These are phyloP conservation scores for Stratiomys singularior DNA, from an alignment of 2,888 invertebrate species.

Conservation along the genomic window DNA sequence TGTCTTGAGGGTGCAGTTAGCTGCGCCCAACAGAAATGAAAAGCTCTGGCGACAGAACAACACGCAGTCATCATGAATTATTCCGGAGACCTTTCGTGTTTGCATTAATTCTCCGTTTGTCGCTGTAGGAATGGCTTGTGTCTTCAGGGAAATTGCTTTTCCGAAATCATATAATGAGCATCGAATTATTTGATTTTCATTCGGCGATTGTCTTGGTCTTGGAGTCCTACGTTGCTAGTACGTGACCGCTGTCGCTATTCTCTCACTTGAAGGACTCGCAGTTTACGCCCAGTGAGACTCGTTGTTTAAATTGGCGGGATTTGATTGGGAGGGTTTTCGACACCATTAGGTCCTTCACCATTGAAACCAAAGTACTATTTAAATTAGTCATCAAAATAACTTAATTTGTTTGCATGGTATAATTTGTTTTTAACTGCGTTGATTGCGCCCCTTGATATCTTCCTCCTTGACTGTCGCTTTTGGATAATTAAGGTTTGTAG, in stretches of 20 bases:
- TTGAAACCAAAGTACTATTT: conserved; percentile 31
- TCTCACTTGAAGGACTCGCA: not conserved
- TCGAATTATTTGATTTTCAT: conserved; percentile 50
- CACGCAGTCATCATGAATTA: conserved; percentile 48
- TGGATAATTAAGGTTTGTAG: no score
- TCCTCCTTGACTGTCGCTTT: no score
- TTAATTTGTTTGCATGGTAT: conserved; percentile 7
- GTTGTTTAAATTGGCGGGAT: not conserved
- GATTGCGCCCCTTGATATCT: no score
- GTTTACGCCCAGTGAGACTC: not conserved
- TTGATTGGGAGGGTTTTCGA: conserved; percentile 5
- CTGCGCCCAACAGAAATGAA: not conserved
- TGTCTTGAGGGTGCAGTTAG: conserved; percentile 28
- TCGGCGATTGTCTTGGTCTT: not conserved
- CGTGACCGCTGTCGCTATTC: conserved; percentile 19
- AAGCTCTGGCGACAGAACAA: not conserved
- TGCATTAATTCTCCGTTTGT: conserved; percentile 50
- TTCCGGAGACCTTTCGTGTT: conserved; percentile 48
- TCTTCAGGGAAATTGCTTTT: conserved; percentile 15
- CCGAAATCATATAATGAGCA: conserved; percentile 49
- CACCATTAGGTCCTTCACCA: conserved; percentile 8
- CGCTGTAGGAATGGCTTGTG: conserved; percentile 13
- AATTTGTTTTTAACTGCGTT: no score
- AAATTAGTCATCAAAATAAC: conserved; percentile 11
- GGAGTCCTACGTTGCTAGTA: not conserved